Evolutionary conservation across 2,113 vertebrate species (phyloP), one percentile per base, ranked within the genome.

Genomic region (Chaetodon auriga): DNA sequence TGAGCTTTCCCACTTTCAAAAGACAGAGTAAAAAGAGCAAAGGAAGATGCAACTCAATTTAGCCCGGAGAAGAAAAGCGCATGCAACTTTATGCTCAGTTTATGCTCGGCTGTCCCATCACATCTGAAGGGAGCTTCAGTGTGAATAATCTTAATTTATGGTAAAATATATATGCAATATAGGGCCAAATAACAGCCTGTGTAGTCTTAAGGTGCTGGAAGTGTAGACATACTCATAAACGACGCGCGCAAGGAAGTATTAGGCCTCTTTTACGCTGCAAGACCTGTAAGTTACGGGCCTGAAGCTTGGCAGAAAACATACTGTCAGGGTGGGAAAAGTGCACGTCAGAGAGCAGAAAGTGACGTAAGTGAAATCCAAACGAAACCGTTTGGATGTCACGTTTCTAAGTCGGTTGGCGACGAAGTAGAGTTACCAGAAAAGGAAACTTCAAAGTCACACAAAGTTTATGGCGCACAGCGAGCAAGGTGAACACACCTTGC

Each of bases 21-120:
- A 62, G 64, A 78, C n/a, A 62, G 57, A 87, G 77, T 84, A 82
- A 91, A 90, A 90, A 73, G 19, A 49, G 12, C 14, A 6, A 9
- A 55, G 77, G 2, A 21, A 19, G 41, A 65, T 54, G 38, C 11
- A 23, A 18, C 6, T 60, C 16, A 72, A 14, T 78, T 80, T 57
- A 45, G 23, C 45, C 48, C 8, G 1, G 64, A 87, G 83, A 83
- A 83, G 4, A 86, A 84, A 81, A 38, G 14, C 57, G 43, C 63
- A 15, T 2, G 57, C 54, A 75, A 82, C 78, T 82, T 68, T n/a
- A 7, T n/a, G 7, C n/a, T 25, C 36, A 58, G 23, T 68, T 80
- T 68, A 4, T 14, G 38, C 18, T 72, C 25, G 35, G 21, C n/a
- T 77, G 68, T 82, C 69, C 78, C 68, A 4, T 38, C 69, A 70